A percentile compares a stretch with the other conserved stretches of the same genome.
Evolutionary conservation across 1,140 invertebrate genomes (phyloP).

Genomic region (Maniola jurtina): DNA sequence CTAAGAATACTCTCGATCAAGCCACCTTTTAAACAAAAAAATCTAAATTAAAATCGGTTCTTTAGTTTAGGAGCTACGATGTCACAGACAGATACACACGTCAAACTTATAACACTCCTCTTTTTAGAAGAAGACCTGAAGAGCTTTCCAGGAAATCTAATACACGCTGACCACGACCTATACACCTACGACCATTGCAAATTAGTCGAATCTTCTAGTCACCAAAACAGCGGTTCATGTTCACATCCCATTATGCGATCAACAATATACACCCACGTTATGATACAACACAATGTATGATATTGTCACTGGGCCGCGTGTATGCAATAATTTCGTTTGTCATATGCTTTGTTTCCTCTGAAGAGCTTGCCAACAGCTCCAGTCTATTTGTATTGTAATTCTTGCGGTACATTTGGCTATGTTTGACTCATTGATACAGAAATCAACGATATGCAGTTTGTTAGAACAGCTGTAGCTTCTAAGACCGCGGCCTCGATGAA

Average conservation of each 20-base stretch:
- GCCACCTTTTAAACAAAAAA: no score
- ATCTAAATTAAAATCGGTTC: no score
- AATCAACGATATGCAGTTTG: not conserved
- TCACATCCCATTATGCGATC: conserved; percentile 25
- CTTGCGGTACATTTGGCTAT: conserved; percentile 15
- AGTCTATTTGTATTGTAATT: conserved; percentile 43
- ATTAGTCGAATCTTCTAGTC: not conserved
- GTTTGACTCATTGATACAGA: not conserved
- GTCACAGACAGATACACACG: no score
- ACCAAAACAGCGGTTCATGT: not conserved
- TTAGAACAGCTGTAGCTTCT: no score
- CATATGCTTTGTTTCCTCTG: conserved; percentile 53
- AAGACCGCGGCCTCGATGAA: no score
- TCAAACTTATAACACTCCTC: no score
- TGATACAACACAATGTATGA: conserved; percentile 36
- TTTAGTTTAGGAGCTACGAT: no score
- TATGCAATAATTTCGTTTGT: conserved; percentile 49
- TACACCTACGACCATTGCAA: not conserved
- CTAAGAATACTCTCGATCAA: no score
- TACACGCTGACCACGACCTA: not conserved
- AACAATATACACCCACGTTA: conserved; percentile 31
- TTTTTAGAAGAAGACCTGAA: no score
- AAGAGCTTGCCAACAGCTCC: conserved; percentile 48
- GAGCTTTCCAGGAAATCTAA: not conserved
- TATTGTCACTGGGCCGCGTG: conserved; percentile 35